Evolutionary conservation across 2,888 invertebrate genomes (phyloP).

Genomic region (Antheraea yamamai): DNA sequence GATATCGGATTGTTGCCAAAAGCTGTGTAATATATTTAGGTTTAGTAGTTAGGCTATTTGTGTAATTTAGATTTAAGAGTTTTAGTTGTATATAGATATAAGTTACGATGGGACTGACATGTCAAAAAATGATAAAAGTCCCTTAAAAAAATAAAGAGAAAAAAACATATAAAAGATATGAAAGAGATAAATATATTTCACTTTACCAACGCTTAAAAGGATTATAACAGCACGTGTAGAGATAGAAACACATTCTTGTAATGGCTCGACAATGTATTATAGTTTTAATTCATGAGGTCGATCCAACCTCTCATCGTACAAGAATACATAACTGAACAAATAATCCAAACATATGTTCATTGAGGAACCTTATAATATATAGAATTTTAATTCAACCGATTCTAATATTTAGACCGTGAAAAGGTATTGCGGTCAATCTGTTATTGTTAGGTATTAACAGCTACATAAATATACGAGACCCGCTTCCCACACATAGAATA

Average conservation of each 20-base stretch:
- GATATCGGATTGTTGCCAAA: no score
- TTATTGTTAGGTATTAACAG: conserved; percentile 10
- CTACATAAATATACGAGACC: conserved; percentile 11
- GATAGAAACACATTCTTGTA: no score
- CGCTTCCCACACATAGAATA: conserved; percentile 1
- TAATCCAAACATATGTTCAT: not conserved
- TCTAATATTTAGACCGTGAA: not conserved
- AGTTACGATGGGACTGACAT: no score
- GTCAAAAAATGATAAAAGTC: no score
- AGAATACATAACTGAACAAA: not conserved
- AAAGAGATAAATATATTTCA: no score
- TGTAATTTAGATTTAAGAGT: no score
- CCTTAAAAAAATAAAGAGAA: no score
- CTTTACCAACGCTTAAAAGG: not conserved
- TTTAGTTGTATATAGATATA: no score
- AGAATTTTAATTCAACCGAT: not conserved
- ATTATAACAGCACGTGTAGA: not conserved
- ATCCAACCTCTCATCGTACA: not conserved
- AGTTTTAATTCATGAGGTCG: not conserved
- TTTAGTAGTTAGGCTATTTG: no score
- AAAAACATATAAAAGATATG: no score
- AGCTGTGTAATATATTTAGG: no score
- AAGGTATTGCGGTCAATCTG: conserved; percentile 5
- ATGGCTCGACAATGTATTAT: no score
- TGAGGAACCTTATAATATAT: not conserved